Evolutionary conservation across 1,140 invertebrate genomes (phyloP).

Genomic region (Goniozus legneri): DNA sequence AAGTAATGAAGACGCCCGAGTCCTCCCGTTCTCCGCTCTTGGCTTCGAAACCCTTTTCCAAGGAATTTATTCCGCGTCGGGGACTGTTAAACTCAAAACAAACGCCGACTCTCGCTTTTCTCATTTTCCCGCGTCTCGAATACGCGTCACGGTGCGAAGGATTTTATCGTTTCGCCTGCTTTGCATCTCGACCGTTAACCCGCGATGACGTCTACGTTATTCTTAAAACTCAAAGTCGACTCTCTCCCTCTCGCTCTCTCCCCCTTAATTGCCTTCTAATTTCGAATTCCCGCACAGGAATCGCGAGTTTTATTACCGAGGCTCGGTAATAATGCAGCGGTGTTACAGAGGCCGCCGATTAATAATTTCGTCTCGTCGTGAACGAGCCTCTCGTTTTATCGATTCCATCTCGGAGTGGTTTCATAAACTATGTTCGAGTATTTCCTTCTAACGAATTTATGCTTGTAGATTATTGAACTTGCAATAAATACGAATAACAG

Average conservation of each 20-base stretch:
- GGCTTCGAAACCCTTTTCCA: conserved; percentile 23
- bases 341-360: too few relatives aligned
- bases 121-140: conserved; percentile 27
- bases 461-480: too few relatives aligned
- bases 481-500: too few relatives aligned
- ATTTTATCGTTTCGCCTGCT: conserved; percentile 31
- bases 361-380: too few relatives aligned
- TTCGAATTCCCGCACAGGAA: conserved; percentile 16
- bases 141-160: conserved; percentile 16
- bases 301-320: conserved; percentile 10
- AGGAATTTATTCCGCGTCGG: conserved; percentile 45
- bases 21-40: too few relatives aligned
- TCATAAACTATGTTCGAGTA: too few relatives aligned
- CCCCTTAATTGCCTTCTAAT: conserved; percentile 24
- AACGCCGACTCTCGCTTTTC: conserved; percentile 30
- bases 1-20: conserved; percentile 51
- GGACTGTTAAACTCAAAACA: conserved; percentile 46
- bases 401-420: too few relatives aligned
- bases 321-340: too few relatives aligned
- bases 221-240: conserved; percentile 17
- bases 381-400: too few relatives aligned
- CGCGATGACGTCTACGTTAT: conserved; percentile 18
- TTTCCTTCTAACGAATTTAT: too few relatives aligned
- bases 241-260: neutral
- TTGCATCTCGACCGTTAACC: conserved; percentile 29